These are phyloP conservation scores for Panagrolaimus sp. DNA, from an alignment of 1,140 invertebrate genomes.

Conservation along the genomic window DNA sequence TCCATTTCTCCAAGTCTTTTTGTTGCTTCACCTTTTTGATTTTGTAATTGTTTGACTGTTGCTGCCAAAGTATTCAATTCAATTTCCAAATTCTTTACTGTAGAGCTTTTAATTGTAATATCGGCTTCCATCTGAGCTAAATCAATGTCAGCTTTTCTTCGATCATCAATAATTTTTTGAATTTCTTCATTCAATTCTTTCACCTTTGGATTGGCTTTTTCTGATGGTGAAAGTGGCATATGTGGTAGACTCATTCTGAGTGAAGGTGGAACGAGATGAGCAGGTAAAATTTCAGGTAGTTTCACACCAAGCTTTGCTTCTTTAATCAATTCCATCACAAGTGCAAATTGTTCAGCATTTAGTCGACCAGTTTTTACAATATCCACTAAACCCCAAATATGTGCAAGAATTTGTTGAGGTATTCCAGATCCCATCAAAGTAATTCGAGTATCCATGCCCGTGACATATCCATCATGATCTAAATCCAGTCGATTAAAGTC, in stretches of 20 bases:
- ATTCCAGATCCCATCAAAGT: conserved; percentile 71
- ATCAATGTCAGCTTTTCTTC: conserved; percentile 42
- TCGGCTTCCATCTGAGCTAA: conserved; percentile 45
- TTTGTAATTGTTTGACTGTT: conserved; percentile 89
- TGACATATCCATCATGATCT: conserved; percentile 79
- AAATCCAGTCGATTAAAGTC: conserved; percentile 80
- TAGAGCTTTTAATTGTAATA: conserved; percentile 41
- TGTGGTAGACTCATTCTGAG: not conserved
- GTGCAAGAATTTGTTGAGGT: conserved; percentile 76
- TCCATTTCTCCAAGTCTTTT: conserved; percentile 89
- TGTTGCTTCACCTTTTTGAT: conserved; percentile 90
- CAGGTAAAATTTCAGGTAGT: conserved; percentile 76
- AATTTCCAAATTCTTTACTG: conserved; percentile 44
- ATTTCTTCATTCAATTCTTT: conserved; percentile 41
- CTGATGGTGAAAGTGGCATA: not conserved
- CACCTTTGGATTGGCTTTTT: conserved; percentile 30
- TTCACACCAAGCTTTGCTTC: conserved; percentile 74
- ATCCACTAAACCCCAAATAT: conserved; percentile 75
- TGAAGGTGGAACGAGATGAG: conserved; percentile 83
- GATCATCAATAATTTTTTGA: conserved; percentile 26
- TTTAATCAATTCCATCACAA: conserved; percentile 68
- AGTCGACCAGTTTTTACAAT: conserved; percentile 68
- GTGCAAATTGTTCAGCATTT: conserved; percentile 81
- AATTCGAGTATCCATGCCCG: not conserved
- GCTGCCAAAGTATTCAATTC: conserved; percentile 77